Evolutionary conservation across 2,888 invertebrate genomes (phyloP).

Genomic region (Galeopsomyia nigrocyanea): DNA sequence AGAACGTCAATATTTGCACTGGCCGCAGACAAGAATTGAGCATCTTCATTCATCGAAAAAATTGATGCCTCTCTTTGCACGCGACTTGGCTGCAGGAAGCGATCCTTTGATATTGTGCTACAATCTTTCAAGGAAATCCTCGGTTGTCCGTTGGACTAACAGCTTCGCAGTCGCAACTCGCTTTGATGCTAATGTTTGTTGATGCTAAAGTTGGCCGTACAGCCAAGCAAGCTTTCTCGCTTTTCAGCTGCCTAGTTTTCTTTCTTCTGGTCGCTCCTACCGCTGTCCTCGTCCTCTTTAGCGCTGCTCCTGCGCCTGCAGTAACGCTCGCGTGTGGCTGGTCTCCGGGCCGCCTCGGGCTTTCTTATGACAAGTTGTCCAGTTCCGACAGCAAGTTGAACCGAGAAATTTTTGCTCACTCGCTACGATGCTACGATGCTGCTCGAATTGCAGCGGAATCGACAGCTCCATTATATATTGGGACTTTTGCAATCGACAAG

Average conservation of each 20-base stretch:
- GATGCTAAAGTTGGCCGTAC: slow-evolving; percentile 9
- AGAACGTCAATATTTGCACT: slow-evolving; percentile 31
- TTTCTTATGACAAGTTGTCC: slow-evolving; percentile 16
- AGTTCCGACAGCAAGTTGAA: neutral
- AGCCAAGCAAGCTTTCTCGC: slow-evolving; percentile 6
- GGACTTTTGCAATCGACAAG: neutral
- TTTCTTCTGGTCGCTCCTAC: slow-evolving; percentile 1
- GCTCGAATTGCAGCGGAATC: slow-evolving; percentile 15
- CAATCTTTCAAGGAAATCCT: slow-evolving; percentile 37
- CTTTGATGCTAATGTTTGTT: slow-evolving; percentile 57
- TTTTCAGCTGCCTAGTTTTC: slow-evolving; percentile 17
- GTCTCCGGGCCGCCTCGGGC: neutral
- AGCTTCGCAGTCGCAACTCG: neutral
- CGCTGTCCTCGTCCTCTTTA: slow-evolving; percentile 10
- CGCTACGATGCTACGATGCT: neutral
- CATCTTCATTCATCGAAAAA: slow-evolving; percentile 7
- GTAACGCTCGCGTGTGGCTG: neutral
- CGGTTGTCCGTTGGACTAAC: no score
- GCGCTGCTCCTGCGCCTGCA: slow-evolving; percentile 4
- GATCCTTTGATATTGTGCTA: slow-evolving; percentile 34
- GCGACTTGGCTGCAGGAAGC: slow-evolving; percentile 28
- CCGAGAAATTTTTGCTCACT: slow-evolving; percentile 55
- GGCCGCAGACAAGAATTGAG: slow-evolving; percentile 4
- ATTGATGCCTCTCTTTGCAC: slow-evolving; percentile 13
- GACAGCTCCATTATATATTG: slow-evolving; percentile 17